phyloP scores from a whole-genome alignment of 2,797 vertebrate species.

The Xenops minutus region DNA sequence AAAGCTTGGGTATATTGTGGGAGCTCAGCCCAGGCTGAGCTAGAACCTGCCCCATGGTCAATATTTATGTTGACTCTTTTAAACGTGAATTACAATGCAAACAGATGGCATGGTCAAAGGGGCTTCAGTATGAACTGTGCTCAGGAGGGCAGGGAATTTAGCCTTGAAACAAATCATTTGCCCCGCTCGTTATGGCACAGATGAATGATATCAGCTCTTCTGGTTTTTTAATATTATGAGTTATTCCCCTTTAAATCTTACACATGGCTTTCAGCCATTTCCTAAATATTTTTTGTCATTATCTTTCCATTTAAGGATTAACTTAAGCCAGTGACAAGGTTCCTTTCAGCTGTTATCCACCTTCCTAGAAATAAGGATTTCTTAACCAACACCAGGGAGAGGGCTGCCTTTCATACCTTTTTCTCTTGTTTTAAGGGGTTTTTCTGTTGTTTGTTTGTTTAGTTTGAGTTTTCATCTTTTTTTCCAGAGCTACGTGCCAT shows the following conservation, averaged over 20 bases:
- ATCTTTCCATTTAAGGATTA: background rate
- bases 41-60: background rate
- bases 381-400: background rate
- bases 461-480: background rate
- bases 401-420: background rate
- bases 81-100: background rate
- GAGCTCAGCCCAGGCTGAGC: background rate
- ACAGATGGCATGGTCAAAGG: background rate
- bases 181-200: background rate
- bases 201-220: background rate
- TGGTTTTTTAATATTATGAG: background rate
- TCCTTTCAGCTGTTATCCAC: background rate
- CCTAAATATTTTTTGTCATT: background rate
- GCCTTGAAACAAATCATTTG: background rate
- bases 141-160: slow-evolving; percentile 6
- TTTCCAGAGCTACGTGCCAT: background rate
- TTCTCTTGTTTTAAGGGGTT: background rate
- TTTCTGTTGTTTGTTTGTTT: background rate
- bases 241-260: background rate
- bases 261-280: background rate
- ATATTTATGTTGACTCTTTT: slow-evolving; percentile 19
- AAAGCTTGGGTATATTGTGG: background rate
- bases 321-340: background rate
- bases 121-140: background rate
- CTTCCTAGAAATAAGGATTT: background rate